Evolutionary conservation across 2,888 invertebrate species (phyloP).

Genomic region (Eupithecia insigniata): DNA sequence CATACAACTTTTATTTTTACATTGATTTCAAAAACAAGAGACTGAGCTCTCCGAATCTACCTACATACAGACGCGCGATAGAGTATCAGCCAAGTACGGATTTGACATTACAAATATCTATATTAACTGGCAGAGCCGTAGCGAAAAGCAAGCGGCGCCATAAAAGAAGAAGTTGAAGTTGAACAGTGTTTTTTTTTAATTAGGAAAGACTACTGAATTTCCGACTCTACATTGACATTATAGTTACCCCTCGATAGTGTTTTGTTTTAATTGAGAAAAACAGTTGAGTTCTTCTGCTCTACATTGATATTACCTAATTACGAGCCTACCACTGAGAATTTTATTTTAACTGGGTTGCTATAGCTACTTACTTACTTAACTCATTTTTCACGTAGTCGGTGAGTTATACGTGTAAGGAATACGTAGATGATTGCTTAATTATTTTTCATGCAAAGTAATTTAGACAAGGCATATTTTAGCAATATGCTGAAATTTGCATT

Average conservation of each 20-base stretch:
- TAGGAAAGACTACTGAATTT: neutral
- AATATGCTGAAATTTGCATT: too few relatives aligned
- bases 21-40: neutral
- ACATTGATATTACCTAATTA: neutral
- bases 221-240: neutral
- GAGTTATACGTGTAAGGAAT: too few relatives aligned
- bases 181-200: neutral
- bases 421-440: too few relatives aligned
- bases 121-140: too few relatives aligned
- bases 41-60: neutral
- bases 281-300: neutral
- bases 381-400: too few relatives aligned
- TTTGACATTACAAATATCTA: neutral
- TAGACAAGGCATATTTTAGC: too few relatives aligned
- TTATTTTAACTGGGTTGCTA: too few relatives aligned
- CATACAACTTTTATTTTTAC: neutral
- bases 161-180: too few relatives aligned
- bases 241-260: neutral
- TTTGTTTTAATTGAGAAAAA: neutral
- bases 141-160: too few relatives aligned
- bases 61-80: neutral
- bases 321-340: too few relatives aligned
- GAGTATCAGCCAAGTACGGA: neutral
- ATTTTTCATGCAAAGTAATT: too few relatives aligned
- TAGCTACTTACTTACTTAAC: too few relatives aligned